Percentiles rank a stretch among this genome's conserved stretches.
Evolutionary conservation across 2,888 invertebrate species (phyloP).

Genomic region (Sinopyrophorus schimmeli): DNA sequence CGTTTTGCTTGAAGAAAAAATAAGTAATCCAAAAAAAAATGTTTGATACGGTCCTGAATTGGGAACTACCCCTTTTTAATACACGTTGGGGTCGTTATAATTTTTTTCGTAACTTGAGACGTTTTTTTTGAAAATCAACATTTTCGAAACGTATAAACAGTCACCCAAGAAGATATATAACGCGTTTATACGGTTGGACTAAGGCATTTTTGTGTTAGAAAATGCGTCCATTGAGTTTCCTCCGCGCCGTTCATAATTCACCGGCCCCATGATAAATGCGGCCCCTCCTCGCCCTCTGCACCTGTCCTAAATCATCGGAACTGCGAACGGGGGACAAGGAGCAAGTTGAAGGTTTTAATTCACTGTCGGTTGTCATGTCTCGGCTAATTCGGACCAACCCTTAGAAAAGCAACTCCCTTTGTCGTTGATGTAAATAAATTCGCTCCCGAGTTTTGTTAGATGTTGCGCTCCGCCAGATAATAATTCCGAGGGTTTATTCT

Average conservation of each 20-base stretch:
- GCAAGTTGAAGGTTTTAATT: conserved; percentile 44
- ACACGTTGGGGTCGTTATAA: too few species aligned
- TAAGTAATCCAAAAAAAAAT: too few species aligned
- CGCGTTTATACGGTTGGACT: conserved; percentile 43
- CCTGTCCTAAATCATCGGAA: conserved; percentile 47
- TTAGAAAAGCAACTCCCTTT: conserved; percentile 33
- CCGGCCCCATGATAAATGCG: conserved; percentile 49
- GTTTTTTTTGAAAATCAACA: conserved; percentile 17
- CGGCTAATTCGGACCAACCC: conserved; percentile 40
- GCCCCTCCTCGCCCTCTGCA: conserved; percentile 44
- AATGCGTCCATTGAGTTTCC: conserved; percentile 49
- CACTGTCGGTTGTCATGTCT: conserved; percentile 43
- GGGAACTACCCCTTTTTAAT: too few species aligned
- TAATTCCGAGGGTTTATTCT: conserved; percentile 36
- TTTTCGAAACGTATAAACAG: conserved; percentile 24
- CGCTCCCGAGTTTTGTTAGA: conserved; percentile 35
- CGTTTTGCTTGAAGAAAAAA: too few species aligned
- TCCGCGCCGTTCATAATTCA: conserved; percentile 49
- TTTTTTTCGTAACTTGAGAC: too few species aligned
- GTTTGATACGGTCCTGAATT: too few species aligned
- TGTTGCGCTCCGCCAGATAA: conserved; percentile 35
- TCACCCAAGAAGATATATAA: conserved; percentile 35
- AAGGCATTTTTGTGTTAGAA: conserved; percentile 44
- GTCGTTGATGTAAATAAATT: conserved; percentile 44
- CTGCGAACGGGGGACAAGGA: conserved; percentile 37